Percentiles rank a stretch among this genome's conserved stretches.
phyloP scores from a whole-genome alignment of 2,113 vertebrate genomes.

The Rhizomys pruinosus region DNA sequence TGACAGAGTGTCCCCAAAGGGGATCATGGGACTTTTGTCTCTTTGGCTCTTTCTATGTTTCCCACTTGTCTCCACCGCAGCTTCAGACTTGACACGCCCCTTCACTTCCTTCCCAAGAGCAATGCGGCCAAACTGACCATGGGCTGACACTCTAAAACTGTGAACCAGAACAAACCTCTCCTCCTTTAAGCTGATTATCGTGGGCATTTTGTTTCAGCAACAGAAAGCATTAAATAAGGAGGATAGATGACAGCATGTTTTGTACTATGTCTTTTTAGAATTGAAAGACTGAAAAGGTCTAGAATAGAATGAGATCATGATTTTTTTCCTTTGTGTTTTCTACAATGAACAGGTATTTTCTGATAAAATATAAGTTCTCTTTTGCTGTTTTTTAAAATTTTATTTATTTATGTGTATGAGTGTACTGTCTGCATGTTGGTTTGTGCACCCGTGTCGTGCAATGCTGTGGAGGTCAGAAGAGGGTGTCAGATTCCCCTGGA shows the following conservation, averaged over 20 bases:
- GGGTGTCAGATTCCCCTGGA: no score
- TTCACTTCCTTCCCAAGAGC: no score
- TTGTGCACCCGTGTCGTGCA: no score
- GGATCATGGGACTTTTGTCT: background rate
- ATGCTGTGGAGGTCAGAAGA: no score
- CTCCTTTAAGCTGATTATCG: background rate
- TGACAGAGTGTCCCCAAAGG: background rate
- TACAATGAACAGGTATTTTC: background rate
- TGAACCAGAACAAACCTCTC: background rate
- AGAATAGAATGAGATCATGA: background rate
- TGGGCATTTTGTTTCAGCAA: background rate
- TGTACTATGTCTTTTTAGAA: background rate
- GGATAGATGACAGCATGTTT: constrained; percentile 47
- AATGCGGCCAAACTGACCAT: background rate
- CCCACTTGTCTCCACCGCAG: no score
- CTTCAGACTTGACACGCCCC: background rate
- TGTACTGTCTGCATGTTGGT: no score
- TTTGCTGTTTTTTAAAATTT: background rate
- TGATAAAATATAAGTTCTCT: background rate
- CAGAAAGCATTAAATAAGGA: background rate
- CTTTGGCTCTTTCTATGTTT: background rate
- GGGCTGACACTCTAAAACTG: background rate
- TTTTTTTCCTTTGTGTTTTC: constrained; percentile 4
- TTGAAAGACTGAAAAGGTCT: background rate
- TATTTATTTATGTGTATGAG: no score